Percentiles rank a stretch among this genome's conserved stretches.
These are phyloP conservation scores for Coreoperca whiteheadi DNA, from an alignment of 2,113 vertebrate genomes.

Conservation along the genomic window DNA sequence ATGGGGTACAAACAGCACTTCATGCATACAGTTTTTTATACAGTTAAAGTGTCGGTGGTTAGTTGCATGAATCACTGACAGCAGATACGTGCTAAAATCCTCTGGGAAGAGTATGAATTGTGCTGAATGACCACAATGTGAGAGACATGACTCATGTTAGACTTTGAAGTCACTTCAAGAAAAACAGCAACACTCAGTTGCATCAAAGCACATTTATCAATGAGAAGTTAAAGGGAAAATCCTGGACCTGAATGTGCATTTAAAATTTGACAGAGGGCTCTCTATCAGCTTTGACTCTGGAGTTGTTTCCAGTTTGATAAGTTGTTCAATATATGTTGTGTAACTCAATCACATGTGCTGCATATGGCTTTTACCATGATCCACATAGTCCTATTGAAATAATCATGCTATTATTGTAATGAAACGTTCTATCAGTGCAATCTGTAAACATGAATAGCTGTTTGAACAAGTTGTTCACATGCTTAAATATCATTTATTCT, in stretches of 20 bases:
- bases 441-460: conserved; percentile 32
- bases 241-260: conserved; percentile 81
- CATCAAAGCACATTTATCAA: background rate
- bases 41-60: conserved; percentile 6
- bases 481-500: conserved; percentile 19
- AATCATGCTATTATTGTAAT: conserved; percentile 35
- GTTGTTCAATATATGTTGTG: conserved; percentile 56
- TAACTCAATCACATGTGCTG: conserved; percentile 46
- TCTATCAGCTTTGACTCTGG: conserved; percentile 73
- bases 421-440: conserved; percentile 10
- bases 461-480: conserved; percentile 27
- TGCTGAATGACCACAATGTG: conserved; percentile 32
- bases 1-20: conserved; percentile 34
- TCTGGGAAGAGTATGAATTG: conserved; percentile 16
- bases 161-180: conserved; percentile 10
- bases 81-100: conserved; percentile 28
- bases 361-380: conserved; percentile 51
- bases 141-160: conserved; percentile 32
- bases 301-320: conserved; percentile 61
- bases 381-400: conserved; percentile 18
- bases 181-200: conserved; percentile 6
- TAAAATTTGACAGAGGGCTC: conserved; percentile 84
- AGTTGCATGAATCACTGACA: conserved; percentile 24
- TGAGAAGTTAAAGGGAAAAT: conserved; percentile 23
- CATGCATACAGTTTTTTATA: background rate